Conservation (phyloP, 2,797 vertebrate species). For the Protonibea diacanthus region DNA sequence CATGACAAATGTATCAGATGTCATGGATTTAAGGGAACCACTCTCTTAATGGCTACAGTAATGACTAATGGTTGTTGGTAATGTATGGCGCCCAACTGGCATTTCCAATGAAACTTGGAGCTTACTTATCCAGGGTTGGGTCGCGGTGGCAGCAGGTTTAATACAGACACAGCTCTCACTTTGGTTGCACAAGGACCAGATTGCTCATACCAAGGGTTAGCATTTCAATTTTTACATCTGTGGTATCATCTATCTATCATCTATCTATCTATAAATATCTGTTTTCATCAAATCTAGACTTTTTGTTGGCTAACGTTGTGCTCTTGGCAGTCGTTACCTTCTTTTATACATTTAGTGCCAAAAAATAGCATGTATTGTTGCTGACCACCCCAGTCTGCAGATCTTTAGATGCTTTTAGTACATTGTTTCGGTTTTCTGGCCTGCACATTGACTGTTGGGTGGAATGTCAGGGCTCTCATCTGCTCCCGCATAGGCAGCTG, state of each 20-base stretch:
- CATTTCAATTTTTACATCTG: neutral
- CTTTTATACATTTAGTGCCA: neutral
- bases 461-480: conserved; percentile 19
- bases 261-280: neutral
- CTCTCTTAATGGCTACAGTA: neutral
- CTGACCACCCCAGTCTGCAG: neutral
- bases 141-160: no score
- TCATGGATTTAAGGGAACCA: neutral
- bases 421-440: neutral
- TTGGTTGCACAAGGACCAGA: no score
- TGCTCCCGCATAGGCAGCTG: conserved; percentile 35
- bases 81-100: neutral
- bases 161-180: no score
- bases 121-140: neutral
- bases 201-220: neutral
- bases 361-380: neutral
- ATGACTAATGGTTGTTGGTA: neutral
- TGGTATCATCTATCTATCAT: neutral
- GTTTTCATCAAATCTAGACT: neutral
- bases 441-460: neutral
- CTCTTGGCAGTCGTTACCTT: neutral
- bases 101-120: neutral
- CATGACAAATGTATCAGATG: neutral
- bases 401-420: neutral
- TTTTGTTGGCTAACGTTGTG: neutral